A percentile compares a stretch with the other conserved stretches of the same genome.
phyloP scores from a whole-genome alignment of 1,140 invertebrate genomes.

The Charaxes varanes region DNA sequence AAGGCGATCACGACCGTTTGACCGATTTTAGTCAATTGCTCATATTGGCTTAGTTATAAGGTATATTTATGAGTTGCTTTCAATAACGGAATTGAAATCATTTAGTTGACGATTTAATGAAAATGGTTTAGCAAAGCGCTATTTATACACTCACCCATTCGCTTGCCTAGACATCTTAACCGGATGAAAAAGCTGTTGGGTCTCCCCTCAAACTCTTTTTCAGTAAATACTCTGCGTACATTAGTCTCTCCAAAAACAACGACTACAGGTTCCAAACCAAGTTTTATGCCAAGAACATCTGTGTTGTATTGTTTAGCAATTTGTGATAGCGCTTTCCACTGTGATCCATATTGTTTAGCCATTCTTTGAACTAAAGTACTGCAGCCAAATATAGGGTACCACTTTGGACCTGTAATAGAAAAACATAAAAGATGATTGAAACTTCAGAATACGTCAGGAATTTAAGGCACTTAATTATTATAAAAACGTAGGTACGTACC shows the following conservation, averaged over 20 bases:
- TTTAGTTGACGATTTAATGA: too few relatives aligned
- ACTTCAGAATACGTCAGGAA: too few relatives aligned
- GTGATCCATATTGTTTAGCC: constrained; percentile 73
- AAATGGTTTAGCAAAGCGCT: too few relatives aligned
- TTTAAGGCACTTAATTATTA: too few relatives aligned
- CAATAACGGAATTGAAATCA: too few relatives aligned
- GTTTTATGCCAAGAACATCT: constrained; percentile 78
- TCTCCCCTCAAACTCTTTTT: constrained; percentile 81
- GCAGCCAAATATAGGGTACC: constrained; percentile 81
- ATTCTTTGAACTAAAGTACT: constrained; percentile 74
- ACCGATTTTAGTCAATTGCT: too few relatives aligned
- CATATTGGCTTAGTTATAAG: too few relatives aligned
- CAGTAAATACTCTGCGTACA: constrained; percentile 76
- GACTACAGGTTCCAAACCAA: constrained; percentile 77
- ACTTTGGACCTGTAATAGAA: constrained; percentile 77
- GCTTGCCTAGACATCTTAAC: constrained; percentile 80
- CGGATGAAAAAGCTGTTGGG: constrained; percentile 83
- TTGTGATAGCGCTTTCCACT: constrained; percentile 77
- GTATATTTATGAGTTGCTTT: too few relatives aligned
- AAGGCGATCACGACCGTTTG: too few relatives aligned
- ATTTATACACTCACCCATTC: constrained; percentile 58
- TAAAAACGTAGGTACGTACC: too few relatives aligned
- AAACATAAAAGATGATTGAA: too few relatives aligned
- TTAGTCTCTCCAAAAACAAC: constrained; percentile 76
- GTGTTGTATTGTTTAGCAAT: constrained; percentile 78